These are phyloP conservation scores for Trididemnum clinides DNA, from an alignment of 23 tunicate genomes.

Conservation along the genomic window DNA sequence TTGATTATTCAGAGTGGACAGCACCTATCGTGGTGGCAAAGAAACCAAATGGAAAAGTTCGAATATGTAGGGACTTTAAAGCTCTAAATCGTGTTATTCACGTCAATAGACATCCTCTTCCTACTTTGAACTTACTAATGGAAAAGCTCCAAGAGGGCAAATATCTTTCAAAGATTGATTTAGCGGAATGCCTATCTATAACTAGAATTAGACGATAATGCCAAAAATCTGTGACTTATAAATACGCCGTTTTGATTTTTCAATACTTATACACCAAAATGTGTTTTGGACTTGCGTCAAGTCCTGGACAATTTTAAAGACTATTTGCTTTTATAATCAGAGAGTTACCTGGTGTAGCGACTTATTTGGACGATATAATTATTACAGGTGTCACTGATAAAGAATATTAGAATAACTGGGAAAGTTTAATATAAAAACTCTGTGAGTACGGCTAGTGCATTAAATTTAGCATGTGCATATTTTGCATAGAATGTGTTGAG, in stretches of 20 bases:
- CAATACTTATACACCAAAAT: not conserved
- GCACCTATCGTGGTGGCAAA: not conserved
- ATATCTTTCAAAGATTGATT: too few relatives aligned
- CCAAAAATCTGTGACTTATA: too few relatives aligned
- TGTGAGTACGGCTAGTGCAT: constrained; percentile 1
- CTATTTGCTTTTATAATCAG: not conserved
- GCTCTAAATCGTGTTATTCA: not conserved
- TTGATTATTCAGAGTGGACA: not conserved
- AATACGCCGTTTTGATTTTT: too few relatives aligned
- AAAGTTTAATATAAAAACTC: not conserved
- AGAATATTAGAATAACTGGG: not conserved
- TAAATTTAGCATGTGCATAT: not conserved
- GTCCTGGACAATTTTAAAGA: not conserved
- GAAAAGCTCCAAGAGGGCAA: not conserved
- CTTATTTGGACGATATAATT: not conserved
- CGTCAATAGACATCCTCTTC: not conserved
- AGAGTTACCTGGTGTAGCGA: not conserved
- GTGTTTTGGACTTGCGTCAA: not conserved
- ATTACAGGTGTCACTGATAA: not conserved
- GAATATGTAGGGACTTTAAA: not conserved
- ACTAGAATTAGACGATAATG: not conserved
- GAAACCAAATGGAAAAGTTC: not conserved
- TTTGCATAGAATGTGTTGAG: not conserved
- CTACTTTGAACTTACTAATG: not conserved
- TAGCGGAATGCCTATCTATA: not conserved